Base-by-base conservation (phyloP, 2,888 invertebrate species). In the Eupithecia tripunctaria region DNA sequence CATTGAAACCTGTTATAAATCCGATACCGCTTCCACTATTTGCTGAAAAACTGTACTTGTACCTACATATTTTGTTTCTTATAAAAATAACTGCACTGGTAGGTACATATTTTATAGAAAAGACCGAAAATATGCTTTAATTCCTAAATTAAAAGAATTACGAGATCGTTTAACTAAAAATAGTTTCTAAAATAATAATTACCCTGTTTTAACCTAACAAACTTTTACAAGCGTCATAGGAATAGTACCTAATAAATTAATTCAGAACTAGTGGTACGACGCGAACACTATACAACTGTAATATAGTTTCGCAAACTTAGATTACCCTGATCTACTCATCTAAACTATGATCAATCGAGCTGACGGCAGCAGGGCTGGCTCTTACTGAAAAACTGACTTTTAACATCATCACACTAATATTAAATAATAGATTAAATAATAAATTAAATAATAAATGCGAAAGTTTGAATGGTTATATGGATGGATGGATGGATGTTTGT, bases 271-370 rank as follows among this genome's bases (percentile, higher is more conserved):
- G 70, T 71, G 68, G 63, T 75, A 72, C 65, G n/a, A n/a, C n/a
- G n/a, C n/a, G 63, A 70, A 73, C 67, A 62, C 63, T 76, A 73
- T 72, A 68, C 69, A 70, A 76, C 73, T 70, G 73, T 79, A 76
- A 76, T 74, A 78, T 76, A 73, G 76, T 79, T 80, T 68, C 74
- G 75, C 69, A 81, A 85, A 87, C 80, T 85, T 84, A 82, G 82
- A 86, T 86, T 85, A 84, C 81, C 80, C 82, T 81, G 85, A 85
- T 84, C 81, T 78, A 83, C 82, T 85, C 79, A 76, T 82, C 81
- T 79, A 81, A 86, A 85, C 84, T 87, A 86, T 88, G 88, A 88
- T 88, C 86, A 87, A 88, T 88, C 83, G 84, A 60, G 75, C 67
- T 72, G 63, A 72, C 73, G 70, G 56, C 18, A 38, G 15, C 62